Conservation (phyloP, 2,888 invertebrate genomes). For the Melanchra persicariae region DNA sequence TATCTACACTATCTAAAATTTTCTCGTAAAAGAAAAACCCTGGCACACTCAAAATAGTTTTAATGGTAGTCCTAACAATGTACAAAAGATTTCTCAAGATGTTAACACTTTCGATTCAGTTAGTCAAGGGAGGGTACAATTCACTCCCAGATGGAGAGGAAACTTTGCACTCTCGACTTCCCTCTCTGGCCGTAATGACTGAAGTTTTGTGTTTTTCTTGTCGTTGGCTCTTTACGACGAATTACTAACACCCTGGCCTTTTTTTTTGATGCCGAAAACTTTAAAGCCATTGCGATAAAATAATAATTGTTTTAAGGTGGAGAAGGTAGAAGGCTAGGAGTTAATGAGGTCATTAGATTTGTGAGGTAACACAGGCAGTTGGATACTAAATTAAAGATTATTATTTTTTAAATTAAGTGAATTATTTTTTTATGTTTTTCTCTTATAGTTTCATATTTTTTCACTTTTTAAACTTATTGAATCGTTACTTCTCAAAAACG, state of each 20-base stretch:
- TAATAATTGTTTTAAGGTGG: conserved; percentile 16
- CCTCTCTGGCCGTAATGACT: conserved; percentile 79
- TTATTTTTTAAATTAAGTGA: too few species aligned
- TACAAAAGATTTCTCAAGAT: conserved; percentile 69
- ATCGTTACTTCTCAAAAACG: too few species aligned
- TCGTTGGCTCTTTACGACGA: conserved; percentile 77
- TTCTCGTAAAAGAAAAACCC: conserved; percentile 19
- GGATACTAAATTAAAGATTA: not conserved
- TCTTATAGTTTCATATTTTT: too few species aligned
- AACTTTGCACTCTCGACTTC: conserved; percentile 82
- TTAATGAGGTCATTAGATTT: conserved; percentile 6
- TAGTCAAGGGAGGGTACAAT: conserved; percentile 72
- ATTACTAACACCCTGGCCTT: conserved; percentile 68
- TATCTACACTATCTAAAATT: not conserved
- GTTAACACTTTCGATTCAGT: conserved; percentile 78
- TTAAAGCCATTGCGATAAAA: conserved; percentile 33
- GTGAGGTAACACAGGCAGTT: not conserved
- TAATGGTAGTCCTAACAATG: conserved; percentile 62
- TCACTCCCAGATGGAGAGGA: conserved; percentile 74
- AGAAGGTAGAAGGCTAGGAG: not conserved
- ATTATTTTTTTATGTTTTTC: too few species aligned
- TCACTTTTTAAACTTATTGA: too few species aligned
- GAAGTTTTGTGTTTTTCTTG: conserved; percentile 85
- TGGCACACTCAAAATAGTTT: conserved; percentile 57
- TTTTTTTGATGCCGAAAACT: conserved; percentile 37